These are phyloP conservation scores for Acanthosepion pharaonis DNA, from an alignment of 2,888 invertebrate genomes.

Conservation along the genomic window DNA sequence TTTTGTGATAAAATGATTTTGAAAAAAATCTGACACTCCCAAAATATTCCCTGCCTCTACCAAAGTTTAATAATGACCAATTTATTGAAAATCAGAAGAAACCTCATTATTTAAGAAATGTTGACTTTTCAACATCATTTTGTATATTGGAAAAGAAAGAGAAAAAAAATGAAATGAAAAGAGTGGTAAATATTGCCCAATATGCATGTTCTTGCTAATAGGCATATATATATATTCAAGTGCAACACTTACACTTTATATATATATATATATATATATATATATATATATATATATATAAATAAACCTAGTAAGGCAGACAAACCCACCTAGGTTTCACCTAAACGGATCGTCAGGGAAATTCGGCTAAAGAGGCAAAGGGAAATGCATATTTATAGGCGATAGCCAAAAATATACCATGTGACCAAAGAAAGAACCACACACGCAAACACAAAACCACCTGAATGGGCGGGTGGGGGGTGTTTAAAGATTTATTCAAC, in stretches of 20 bases:
- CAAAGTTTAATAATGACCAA: not conserved
- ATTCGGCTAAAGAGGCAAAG: too few species aligned
- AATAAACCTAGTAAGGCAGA: too few species aligned
- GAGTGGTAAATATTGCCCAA: not conserved
- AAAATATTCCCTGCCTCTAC: not conserved
- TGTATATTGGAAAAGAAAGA: not conserved
- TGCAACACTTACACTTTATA: not conserved
- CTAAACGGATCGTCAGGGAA: too few species aligned
- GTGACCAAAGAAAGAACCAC: too few species aligned
- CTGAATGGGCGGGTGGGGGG: too few species aligned
- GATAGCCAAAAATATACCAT: too few species aligned
- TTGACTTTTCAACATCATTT: not conserved
- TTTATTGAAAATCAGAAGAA: not conserved
- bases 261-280: not conserved
- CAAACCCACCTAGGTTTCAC: too few species aligned
- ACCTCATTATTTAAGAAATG: not conserved
- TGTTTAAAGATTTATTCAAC: too few species aligned
- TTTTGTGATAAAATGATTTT: not conserved
- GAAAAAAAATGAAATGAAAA: not conserved
- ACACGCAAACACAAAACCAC: too few species aligned
- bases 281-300: conserved; percentile 2
- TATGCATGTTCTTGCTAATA: not conserved
- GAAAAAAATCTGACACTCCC: too few species aligned
- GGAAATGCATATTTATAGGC: too few species aligned
- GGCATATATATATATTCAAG: not conserved